Evolutionary conservation across 2,113 vertebrate species (phyloP), one percentile per base, ranked within the genome.

Genomic region (Athene noctua): DNA sequence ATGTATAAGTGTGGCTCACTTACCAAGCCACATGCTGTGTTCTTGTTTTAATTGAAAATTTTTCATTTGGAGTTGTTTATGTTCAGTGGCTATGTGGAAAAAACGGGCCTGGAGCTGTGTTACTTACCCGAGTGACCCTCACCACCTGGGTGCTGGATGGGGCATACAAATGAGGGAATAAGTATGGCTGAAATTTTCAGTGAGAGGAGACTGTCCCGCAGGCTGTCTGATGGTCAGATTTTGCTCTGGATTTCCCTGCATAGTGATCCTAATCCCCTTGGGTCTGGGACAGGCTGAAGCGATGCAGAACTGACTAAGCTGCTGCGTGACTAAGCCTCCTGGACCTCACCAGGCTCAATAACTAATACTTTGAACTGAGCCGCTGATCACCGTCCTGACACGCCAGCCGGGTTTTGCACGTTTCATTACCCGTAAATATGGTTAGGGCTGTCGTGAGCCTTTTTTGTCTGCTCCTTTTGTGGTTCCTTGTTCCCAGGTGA

Each of bases 101-200:
- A 65, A 75, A 52, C 10, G 46, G 19, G 4, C 42, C 34, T 52
- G 57, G 49, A 65, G 23, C 27, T 73, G 30, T 52, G 46, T 34
- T 1, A 0, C 21, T 47, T 58, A 26, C 40, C 30, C 0, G 0
- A 85, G 19, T 59, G 47, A n/a, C 40, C 32, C 38, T 93, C 25
- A 32, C 16, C 71, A 42, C 22, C 17, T 10, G 8, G 6, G 47
- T 40, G 44, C 57, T 87, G 61, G 38, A 44, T 78, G 47, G 38
- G 36, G 6, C 17, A 1, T 46, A 13, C 26, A 44, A n/a, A 40
- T 83, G 38, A 42, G 75, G 86, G 32, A 55, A 30, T 47, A 54
- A 66, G 30, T 26, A 55, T 1, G 5, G 6, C 44, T 47, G 73
- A 91, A 26, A 16, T 18, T 57, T 85, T 29, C 58, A 61, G n/a